Conservation (phyloP, 2,797 vertebrate genomes). For the Otus scops region DNA sequence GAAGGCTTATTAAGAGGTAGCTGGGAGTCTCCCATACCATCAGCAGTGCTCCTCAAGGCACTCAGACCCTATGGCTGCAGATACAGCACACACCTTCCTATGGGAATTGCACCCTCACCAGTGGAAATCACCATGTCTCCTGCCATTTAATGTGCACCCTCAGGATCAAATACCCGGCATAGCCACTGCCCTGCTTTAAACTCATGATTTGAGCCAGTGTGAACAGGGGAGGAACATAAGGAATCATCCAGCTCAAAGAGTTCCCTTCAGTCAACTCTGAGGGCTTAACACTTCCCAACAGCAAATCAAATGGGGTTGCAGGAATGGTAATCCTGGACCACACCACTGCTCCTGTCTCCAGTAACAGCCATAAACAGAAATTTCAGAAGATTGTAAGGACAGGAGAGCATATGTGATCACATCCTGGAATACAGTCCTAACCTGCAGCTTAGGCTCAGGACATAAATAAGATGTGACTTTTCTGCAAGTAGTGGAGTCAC, state of each 20-base stretch:
- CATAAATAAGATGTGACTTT: not conserved
- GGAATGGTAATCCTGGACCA: not conserved
- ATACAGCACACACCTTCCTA: not conserved
- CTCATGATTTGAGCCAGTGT: not conserved
- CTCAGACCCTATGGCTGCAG: not conserved
- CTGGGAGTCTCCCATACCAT: not conserved
- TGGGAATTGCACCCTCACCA: not conserved
- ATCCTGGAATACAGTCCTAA: not conserved
- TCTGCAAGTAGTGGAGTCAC: not conserved
- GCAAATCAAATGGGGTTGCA: not conserved
- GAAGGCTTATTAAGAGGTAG: not conserved
- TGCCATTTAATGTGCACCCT: not conserved
- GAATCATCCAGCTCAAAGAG: not conserved
- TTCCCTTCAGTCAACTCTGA: not conserved
- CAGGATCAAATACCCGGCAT: not conserved
- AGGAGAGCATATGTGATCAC: not conserved
- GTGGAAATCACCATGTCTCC: not conserved
- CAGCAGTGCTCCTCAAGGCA: not conserved
- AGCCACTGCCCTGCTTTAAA: not conserved
- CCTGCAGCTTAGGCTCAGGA: not conserved
- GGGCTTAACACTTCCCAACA: not conserved
- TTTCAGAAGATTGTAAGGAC: not conserved
- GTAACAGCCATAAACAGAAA: not conserved
- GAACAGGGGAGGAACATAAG: not conserved
- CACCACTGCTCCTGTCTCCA: not conserved